phyloP scores from a whole-genome alignment of 2,113 vertebrate species.

The Butastur rufipennis region DNA sequence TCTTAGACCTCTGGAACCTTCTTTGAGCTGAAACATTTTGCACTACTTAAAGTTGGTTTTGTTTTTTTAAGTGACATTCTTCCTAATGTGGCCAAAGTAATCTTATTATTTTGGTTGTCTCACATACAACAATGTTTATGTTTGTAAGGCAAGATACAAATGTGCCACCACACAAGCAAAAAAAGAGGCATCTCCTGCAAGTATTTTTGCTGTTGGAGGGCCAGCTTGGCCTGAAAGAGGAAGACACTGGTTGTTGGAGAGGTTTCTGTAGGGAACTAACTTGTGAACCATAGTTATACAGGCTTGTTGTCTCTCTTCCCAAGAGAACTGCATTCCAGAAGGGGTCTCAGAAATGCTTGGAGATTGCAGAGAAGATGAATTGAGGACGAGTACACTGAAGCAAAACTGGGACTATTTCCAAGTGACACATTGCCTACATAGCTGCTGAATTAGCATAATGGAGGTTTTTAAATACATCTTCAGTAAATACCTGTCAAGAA shows the following conservation, averaged over 20 bases:
- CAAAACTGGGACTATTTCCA: neutral
- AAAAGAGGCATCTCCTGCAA: neutral
- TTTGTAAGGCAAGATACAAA: neutral
- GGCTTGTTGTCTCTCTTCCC: neutral
- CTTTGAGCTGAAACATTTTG: neutral
- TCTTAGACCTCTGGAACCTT: neutral
- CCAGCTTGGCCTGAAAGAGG: neutral
- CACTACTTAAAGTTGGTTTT: neutral
- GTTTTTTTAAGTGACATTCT: neutral
- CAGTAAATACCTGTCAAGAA: constrained; percentile 5
- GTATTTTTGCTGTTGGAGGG: neutral
- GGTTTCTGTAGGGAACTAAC: neutral
- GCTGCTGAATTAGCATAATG: neutral
- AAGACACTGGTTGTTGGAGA: neutral
- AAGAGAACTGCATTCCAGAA: neutral
- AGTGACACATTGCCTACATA: neutral
- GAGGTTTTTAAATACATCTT: neutral
- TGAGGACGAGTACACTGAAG: neutral
- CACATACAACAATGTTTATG: neutral
- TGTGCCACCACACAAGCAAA: neutral
- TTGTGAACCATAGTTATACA: neutral
- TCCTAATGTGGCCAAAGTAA: neutral
- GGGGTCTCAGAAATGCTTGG: neutral
- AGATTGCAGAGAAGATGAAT: neutral
- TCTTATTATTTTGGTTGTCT: neutral